Conservation (phyloP, 2,888 invertebrate species). For the Nipponacmea schrenckii region DNA sequence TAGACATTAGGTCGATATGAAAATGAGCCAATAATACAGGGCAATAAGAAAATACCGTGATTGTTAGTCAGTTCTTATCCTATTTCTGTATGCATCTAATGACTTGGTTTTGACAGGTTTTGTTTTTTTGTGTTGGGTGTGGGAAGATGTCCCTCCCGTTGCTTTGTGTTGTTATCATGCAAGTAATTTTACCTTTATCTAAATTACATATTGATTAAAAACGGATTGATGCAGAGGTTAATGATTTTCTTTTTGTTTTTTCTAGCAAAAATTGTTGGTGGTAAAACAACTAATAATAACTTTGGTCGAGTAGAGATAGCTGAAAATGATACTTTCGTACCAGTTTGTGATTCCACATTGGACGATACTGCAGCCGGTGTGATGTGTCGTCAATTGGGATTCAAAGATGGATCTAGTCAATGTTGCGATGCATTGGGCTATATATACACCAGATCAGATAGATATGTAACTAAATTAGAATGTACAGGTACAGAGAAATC, state of each 20-base stretch:
- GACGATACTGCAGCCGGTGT: constrained; percentile 76
- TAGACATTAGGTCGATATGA: no score
- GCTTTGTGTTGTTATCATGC: no score
- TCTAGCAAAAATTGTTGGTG: constrained; percentile 43
- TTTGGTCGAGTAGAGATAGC: constrained; percentile 47
- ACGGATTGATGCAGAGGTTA: no score
- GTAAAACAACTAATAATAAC: constrained; percentile 28
- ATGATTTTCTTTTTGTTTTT: constrained; percentile 10
- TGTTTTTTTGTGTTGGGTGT: no score
- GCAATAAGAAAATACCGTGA: no score
- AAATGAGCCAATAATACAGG: no score
- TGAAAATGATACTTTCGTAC: constrained; percentile 74
- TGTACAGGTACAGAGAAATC: constrained; percentile 43
- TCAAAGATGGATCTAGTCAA: constrained; percentile 42
- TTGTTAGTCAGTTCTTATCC: no score
- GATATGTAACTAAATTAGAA: constrained; percentile 32
- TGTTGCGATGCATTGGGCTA: constrained; percentile 46
- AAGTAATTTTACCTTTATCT: no score
- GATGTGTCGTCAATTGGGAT: constrained; percentile 78
- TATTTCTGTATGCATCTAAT: no score
- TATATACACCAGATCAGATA: constrained; percentile 20
- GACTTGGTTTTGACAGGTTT: no score
- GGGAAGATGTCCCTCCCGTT: no score
- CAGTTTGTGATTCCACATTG: constrained; percentile 80
- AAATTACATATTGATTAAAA: no score